A percentile compares a stretch with the other conserved stretches of the same genome.
Evolutionary conservation across 2,888 invertebrate genomes (phyloP).

Genomic region (Chromoteleia sp.): DNA sequence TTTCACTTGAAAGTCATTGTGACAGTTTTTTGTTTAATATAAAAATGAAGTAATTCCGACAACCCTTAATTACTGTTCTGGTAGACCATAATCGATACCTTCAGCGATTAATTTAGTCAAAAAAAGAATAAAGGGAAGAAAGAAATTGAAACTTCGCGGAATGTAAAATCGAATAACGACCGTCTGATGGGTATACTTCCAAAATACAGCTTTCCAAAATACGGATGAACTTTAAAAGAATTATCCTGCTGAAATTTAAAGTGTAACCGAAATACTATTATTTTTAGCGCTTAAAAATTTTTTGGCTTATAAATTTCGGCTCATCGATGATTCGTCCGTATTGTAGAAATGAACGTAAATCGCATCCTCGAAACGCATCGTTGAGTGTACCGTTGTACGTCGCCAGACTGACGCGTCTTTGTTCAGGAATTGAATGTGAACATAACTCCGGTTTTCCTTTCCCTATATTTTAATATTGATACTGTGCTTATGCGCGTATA

Average conservation of each 20-base stretch:
- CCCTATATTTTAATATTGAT: conserved; percentile 29
- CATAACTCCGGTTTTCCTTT: conserved; percentile 11
- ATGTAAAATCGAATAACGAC: conserved; percentile 5
- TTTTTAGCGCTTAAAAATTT: conserved; percentile 11
- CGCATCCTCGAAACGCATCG: conserved; percentile 26
- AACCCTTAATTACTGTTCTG: too few species aligned
- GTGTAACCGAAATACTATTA: conserved; percentile 22
- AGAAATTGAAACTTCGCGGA: too few species aligned
- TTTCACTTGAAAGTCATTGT: too few species aligned
- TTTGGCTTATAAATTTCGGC: conserved; percentile 22
- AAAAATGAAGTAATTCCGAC: too few species aligned
- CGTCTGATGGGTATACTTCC: conserved; percentile 2
- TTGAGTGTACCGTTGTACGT: conserved; percentile 15
- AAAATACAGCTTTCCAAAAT: conserved; percentile 21
- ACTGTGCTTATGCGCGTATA: not conserved
- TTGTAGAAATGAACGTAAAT: conserved; percentile 31
- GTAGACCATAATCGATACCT: too few species aligned
- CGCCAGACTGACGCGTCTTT: conserved; percentile 11
- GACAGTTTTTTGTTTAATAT: too few species aligned
- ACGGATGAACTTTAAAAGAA: conserved; percentile 27
- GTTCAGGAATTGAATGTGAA: conserved; percentile 6
- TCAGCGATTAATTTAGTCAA: too few species aligned
- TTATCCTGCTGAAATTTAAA: conserved; percentile 24
- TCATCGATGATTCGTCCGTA: conserved; percentile 39
- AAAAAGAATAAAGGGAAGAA: too few species aligned